Evolutionary conservation across 1,140 invertebrate species (phyloP).

Genomic region (Drosophila nigrodunni): DNA sequence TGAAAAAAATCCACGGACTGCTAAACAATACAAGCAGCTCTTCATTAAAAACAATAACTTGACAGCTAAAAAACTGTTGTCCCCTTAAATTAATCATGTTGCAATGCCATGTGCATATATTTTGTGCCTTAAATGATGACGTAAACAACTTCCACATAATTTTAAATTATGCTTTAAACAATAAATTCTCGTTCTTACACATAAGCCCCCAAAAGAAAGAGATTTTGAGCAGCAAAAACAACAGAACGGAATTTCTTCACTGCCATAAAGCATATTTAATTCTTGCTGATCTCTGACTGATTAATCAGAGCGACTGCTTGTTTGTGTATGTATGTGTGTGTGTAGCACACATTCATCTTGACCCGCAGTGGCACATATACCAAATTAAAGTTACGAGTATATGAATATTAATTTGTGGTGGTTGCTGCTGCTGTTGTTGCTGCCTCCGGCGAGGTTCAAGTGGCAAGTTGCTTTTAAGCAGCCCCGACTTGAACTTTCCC

Average conservation of each 20-base stretch:
- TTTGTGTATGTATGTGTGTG: not conserved
- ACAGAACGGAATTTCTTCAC: conserved; percentile 10
- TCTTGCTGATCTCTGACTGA: conserved; percentile 26
- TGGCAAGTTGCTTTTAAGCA: conserved; percentile 62
- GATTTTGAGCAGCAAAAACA: not conserved
- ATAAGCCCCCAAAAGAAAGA: not conserved
- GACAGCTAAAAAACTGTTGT: too few relatives aligned
- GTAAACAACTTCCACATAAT: too few relatives aligned
- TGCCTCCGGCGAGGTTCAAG: conserved; percentile 54
- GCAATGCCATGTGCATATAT: too few relatives aligned
- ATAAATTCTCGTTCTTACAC: not conserved
- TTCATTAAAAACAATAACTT: too few relatives aligned
- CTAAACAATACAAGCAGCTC: too few relatives aligned
- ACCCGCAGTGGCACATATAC: conserved; percentile 31
- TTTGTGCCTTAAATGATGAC: too few relatives aligned
- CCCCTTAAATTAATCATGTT: too few relatives aligned
- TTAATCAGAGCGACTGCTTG: conserved; percentile 9
- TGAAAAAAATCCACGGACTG: too few relatives aligned
- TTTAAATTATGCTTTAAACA: not conserved
- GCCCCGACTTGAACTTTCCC: conserved; percentile 63
- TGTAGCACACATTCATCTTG: conserved; percentile 10
- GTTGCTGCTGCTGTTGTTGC: conserved; percentile 1
- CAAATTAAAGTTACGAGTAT: conserved; percentile 36
- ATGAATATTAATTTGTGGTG: conserved; percentile 51
- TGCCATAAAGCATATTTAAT: conserved; percentile 3